A percentile compares a stretch with the other conserved stretches of the same genome.
These are phyloP conservation scores for Acleris cristana DNA, from an alignment of 2,888 invertebrate genomes.

Conservation along the genomic window DNA sequence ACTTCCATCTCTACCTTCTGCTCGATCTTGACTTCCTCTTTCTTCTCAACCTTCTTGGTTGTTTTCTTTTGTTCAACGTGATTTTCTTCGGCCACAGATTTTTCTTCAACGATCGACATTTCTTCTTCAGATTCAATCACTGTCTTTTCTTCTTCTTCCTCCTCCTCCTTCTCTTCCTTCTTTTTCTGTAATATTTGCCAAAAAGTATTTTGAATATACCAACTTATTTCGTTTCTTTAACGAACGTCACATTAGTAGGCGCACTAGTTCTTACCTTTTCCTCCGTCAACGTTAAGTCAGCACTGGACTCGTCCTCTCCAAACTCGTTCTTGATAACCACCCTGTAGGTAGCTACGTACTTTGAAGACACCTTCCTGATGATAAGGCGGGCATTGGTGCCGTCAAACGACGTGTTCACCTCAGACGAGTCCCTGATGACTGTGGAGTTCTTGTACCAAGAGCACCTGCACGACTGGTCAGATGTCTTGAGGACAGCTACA, in stretches of 20 bases:
- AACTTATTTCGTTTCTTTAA: background rate
- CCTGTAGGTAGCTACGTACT: conserved; percentile 91
- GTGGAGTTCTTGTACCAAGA: conserved; percentile 94
- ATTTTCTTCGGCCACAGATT: conserved; percentile 78
- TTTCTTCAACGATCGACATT: conserved; percentile 77
- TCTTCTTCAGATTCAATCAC: conserved; percentile 79
- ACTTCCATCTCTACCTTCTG: conserved; percentile 70
- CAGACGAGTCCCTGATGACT: conserved; percentile 89
- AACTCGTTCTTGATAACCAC: conserved; percentile 95
- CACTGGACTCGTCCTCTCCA: conserved; percentile 94
- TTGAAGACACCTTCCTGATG: conserved; percentile 89
- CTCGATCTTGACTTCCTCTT: conserved; percentile 59
- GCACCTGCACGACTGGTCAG: conserved; percentile 91
- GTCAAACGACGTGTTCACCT: conserved; percentile 91
- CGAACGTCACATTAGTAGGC: no score
- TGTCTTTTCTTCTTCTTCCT: conserved; percentile 72
- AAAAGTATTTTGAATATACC: background rate
- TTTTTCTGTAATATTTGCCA: conserved; percentile 65
- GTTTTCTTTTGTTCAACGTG: conserved; percentile 78
- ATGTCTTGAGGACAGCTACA: conserved; percentile 87
- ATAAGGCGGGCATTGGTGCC: conserved; percentile 91
- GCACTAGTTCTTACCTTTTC: conserved; percentile 73
- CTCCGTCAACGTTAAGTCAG: conserved; percentile 90
- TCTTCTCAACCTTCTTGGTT: conserved; percentile 64
- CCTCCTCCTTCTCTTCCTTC: conserved; percentile 77